Percentiles rank a stretch among this genome's conserved stretches.
phyloP scores from a whole-genome alignment of 2,113 vertebrate genomes.

The Dasypus novemcinctus region DNA sequence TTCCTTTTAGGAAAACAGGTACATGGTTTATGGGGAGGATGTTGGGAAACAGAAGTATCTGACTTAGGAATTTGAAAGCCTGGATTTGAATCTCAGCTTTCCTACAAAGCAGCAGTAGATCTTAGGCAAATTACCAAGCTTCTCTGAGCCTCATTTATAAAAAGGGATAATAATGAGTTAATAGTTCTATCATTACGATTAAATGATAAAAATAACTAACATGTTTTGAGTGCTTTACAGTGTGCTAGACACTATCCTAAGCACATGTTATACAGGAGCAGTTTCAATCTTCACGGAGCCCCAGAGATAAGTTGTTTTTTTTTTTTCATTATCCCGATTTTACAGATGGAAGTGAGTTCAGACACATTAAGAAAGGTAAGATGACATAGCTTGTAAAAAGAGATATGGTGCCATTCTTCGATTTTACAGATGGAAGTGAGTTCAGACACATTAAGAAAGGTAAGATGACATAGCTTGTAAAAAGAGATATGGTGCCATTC shows the following conservation, averaged over 20 bases:
- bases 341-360: neutral
- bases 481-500: neutral
- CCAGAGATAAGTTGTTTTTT: neutral
- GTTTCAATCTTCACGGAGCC: neutral
- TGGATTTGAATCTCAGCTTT: neutral
- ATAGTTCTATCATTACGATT: neutral
- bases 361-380: neutral
- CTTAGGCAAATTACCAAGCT: neutral
- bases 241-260: neutral
- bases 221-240: neutral
- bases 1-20: neutral
- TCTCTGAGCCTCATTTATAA: neutral
- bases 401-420: neutral
- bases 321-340: neutral
- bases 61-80: conserved; percentile 1
- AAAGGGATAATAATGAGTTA: neutral
- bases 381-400: neutral
- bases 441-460: neutral
- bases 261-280: no score
- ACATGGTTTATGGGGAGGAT: neutral
- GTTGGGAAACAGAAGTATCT: neutral
- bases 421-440: no score
- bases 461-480: neutral
- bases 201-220: neutral
- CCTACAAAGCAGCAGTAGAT: neutral